Evolutionary conservation across 2,113 vertebrate species (phyloP), one percentile per base, ranked within the genome.

Genomic region (Mola mola): DNA sequence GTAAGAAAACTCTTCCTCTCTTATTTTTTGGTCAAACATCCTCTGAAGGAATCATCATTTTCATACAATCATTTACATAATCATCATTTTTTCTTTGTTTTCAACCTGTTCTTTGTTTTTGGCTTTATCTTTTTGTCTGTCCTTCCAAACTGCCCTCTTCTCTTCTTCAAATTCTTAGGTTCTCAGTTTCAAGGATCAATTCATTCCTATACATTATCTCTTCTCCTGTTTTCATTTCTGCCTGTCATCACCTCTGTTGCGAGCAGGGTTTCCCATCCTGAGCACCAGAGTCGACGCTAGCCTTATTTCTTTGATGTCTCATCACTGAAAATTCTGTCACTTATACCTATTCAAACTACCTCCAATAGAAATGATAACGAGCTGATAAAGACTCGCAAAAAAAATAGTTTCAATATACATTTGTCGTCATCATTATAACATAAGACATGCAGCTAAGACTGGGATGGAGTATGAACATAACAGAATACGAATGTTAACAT

Each of bases 1-100:
- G n/a, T n/a, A n/a, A n/a, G 26, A 64, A 52, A 55, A 28, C 40
- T 16, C 21, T 33, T 38, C 29, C 4, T 38, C 41, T 46, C 20
- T n/a, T 22, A 28, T 11, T 26, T 66, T 2, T 26, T 28, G 49
- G 48, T 34, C 8, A 36, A 21, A 36, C 2, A 4, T 53, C 21
- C 16, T 33, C 10, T 42, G 29, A 43, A 26, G 43, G 11, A 34
- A 37, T 44, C 21, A 36, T 44, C 20, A 3, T 38, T 13, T 19
- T 21, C n/a, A 36, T n/a, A n/a, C n/a, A n/a, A n/a, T n/a, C n/a
- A n/a, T n/a, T n/a, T n/a, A n/a, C n/a, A n/a, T n/a, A 34, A 37
- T 44, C 21, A 36, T 44, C 20, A 3, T 38, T 13, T 19, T 21
- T 34, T 15, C 12, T 28, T 29, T 19, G 36, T 44, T 65, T 37